Evolutionary conservation across 2,888 invertebrate species (phyloP).

Genomic region (Mellilla xanthometata): DNA sequence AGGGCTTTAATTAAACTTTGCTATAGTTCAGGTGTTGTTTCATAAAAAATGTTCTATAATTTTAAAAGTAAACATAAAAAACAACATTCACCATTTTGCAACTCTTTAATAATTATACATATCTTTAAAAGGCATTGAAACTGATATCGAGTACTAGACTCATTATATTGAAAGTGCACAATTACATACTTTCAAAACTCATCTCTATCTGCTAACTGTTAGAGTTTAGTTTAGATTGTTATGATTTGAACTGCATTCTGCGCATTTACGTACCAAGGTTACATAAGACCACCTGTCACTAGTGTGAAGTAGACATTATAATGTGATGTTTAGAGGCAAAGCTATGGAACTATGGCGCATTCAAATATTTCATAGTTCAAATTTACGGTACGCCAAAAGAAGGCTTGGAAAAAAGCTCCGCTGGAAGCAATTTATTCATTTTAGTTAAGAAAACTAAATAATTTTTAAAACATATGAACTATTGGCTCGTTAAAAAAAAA

Average conservation of each 20-base stretch:
- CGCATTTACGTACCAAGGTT: slow-evolving; percentile 38
- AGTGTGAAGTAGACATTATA: slow-evolving; percentile 19
- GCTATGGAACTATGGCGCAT: slow-evolving; percentile 1
- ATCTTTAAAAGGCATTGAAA: slow-evolving; percentile 15
- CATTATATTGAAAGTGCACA: slow-evolving; percentile 19
- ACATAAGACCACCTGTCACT: slow-evolving; percentile 40
- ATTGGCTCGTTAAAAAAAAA: no score
- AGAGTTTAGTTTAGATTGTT: slow-evolving; percentile 8
- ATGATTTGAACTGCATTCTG: slow-evolving; percentile 16
- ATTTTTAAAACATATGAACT: no score
- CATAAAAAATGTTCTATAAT: no score
- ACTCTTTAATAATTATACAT: slow-evolving; percentile 12
- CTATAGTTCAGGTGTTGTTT: no score
- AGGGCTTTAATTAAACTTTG: no score
- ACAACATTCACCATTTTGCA: slow-evolving; percentile 7
- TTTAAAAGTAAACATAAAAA: not conserved
- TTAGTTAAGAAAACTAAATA: no score
- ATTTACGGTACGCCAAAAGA: no score
- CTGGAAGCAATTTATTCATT: no score
- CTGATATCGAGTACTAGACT: slow-evolving; percentile 5
- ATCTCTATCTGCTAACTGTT: not conserved
- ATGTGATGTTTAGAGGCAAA: slow-evolving; percentile 5
- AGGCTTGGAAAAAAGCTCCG: no score
- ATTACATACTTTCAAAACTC: not conserved
- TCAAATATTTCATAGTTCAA: not conserved